These are phyloP conservation scores for Aphelenchoides avenae DNA, from an alignment of 1,140 invertebrate species.

Conservation along the genomic window DNA sequence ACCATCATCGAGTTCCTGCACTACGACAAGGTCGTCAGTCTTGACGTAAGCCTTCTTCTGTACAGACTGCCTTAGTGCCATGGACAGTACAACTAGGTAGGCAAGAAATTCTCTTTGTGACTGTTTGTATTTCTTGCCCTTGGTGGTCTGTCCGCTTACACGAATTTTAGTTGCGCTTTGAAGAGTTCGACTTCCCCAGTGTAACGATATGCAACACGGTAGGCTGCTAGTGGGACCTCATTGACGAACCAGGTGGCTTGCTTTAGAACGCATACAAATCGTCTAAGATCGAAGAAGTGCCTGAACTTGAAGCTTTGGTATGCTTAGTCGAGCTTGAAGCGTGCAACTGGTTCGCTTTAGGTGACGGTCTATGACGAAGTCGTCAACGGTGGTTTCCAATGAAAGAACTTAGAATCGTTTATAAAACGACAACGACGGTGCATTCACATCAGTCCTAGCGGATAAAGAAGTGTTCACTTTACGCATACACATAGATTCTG, in stretches of 20 bases:
- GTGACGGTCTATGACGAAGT: no score
- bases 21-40: conserved; percentile 9
- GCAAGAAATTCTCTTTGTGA: no score
- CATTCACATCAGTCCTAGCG: not conserved
- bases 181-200: conserved; percentile 10
- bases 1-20: conserved; percentile 7
- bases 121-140: no score
- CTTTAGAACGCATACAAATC: conserved; percentile 24
- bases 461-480: not conserved
- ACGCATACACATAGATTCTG: no score
- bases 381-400: not conserved
- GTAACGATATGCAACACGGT: conserved; percentile 26
- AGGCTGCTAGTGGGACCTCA: no score
- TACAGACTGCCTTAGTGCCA: not conserved
- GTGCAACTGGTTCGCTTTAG: no score
- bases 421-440: not conserved
- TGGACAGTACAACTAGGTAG: not conserved
- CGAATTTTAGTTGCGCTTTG: conserved; percentile 15
- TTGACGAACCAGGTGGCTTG: no score
- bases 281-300: conserved; percentile 7
- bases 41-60: conserved; percentile 3
- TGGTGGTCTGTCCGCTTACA: no score
- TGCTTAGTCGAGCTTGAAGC: no score
- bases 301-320: conserved; percentile 25
- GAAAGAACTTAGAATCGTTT: not conserved